Evolutionary conservation across 1,140 invertebrate genomes (phyloP).

Genomic region (Protaetia brevitarsis): DNA sequence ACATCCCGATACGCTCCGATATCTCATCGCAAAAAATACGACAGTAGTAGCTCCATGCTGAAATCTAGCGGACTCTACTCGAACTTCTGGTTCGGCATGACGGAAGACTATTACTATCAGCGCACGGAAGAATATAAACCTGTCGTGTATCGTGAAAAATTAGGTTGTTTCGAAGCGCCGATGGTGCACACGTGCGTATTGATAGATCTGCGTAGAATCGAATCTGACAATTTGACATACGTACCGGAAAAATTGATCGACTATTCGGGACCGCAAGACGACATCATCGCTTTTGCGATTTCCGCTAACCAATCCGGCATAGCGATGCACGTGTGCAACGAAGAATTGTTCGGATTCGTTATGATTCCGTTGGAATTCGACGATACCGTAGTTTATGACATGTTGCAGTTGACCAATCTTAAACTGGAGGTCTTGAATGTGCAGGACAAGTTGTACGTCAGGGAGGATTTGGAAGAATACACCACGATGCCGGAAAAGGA

Average conservation of each 20-base stretch:
- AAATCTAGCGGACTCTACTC: conserved; percentile 85
- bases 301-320: conserved; percentile 75
- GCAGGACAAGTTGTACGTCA: conserved; percentile 40
- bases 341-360: conserved; percentile 77
- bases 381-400: conserved; percentile 64
- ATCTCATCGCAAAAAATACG: conserved; percentile 65
- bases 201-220: conserved; percentile 66
- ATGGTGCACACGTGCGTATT: conserved; percentile 91
- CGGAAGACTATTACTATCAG: conserved; percentile 81
- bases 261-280: conserved; percentile 80
- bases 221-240: conserved; percentile 74
- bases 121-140: conserved; percentile 83
- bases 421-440: conserved; percentile 67
- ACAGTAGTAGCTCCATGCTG: conserved; percentile 76
- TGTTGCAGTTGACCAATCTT: conserved; percentile 68
- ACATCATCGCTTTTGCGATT: conserved; percentile 91
- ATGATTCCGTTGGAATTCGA: conserved; percentile 74
- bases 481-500: conserved; percentile 54
- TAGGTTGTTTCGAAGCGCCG: conserved; percentile 80
- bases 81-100: conserved; percentile 96
- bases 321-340: conserved; percentile 77
- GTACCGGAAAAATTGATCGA: conserved; percentile 58
- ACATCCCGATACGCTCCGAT: conserved; percentile 64
- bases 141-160: conserved; percentile 69
- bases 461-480: conserved; percentile 44